phyloP scores from a whole-genome alignment of 2,113 vertebrate genomes.

The Toxotes chatareus region DNA sequence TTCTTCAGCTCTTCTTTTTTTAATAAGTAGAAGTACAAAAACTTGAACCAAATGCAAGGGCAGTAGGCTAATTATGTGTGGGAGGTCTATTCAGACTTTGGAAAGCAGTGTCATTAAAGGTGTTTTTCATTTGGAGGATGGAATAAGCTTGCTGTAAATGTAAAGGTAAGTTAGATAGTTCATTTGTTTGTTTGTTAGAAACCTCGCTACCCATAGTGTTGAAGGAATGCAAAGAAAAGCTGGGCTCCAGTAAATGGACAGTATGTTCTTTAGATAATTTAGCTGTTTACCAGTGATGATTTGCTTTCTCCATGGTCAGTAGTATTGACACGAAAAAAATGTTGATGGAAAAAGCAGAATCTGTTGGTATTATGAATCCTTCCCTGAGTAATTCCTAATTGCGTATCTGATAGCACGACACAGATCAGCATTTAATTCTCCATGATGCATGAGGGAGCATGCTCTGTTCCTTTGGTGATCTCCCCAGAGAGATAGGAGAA shows the following conservation, averaged over 20 bases:
- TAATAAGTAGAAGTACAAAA: neutral
- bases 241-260: neutral
- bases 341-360: neutral
- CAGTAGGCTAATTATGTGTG: conserved; percentile 43
- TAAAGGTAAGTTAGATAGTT: conserved; percentile 7
- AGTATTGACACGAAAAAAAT: neutral
- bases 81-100: conserved; percentile 44
- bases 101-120: conserved; percentile 27
- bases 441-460: neutral
- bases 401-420: neutral
- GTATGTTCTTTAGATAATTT: neutral
- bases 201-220: neutral
- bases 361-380: neutral
- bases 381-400: neutral
- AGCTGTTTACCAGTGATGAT: neutral
- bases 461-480: neutral
- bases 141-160: conserved; percentile 19
- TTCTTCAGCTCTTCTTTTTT: neutral
- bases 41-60: conserved; percentile 12
- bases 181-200: no score
- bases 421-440: conserved; percentile 11
- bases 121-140: conserved; percentile 17
- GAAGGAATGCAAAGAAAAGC: neutral
- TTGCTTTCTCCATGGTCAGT: neutral
- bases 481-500: conserved; percentile 5